Percentiles rank a stretch among this genome's conserved stretches.
Conservation (phyloP, 2,113 vertebrate genomes). For the Callocephalon fimbriatum region DNA sequence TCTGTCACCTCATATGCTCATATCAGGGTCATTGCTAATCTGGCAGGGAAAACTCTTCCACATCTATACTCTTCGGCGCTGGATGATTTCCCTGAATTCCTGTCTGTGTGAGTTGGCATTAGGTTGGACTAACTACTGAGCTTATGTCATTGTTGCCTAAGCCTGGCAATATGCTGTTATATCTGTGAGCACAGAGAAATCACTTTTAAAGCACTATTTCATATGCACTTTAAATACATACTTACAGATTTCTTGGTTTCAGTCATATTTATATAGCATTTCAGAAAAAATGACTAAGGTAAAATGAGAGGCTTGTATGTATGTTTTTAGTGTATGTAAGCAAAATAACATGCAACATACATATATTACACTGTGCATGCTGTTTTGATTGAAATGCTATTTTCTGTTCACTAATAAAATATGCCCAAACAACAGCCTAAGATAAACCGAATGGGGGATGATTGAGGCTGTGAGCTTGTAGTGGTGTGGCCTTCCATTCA, state of each 20-base stretch:
- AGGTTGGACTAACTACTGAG: conserved; percentile 4
- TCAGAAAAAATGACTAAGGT: background rate
- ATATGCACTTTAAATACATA: background rate
- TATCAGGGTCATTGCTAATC: conserved; percentile 13
- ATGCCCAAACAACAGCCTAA: background rate
- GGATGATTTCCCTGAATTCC: conserved; percentile 31
- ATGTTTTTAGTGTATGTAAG: background rate
- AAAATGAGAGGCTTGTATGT: background rate
- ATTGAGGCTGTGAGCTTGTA: background rate
- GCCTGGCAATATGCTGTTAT: background rate
- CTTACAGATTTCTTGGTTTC: background rate
- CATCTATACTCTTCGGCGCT: background rate
- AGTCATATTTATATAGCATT: background rate
- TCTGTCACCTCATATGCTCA: conserved; percentile 5
- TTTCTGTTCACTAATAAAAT: background rate
- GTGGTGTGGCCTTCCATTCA: background rate
- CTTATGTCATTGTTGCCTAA: conserved; percentile 34
- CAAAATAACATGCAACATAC: background rate
- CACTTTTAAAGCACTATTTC: background rate
- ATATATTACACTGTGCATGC: background rate
- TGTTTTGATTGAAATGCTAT: background rate
- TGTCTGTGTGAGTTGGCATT: conserved; percentile 25
- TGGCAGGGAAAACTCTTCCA: conserved; percentile 50
- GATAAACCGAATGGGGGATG: background rate
- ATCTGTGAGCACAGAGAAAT: background rate